phyloP scores from a whole-genome alignment of 2,797 vertebrate species.

The Calcarius lapponicus region DNA sequence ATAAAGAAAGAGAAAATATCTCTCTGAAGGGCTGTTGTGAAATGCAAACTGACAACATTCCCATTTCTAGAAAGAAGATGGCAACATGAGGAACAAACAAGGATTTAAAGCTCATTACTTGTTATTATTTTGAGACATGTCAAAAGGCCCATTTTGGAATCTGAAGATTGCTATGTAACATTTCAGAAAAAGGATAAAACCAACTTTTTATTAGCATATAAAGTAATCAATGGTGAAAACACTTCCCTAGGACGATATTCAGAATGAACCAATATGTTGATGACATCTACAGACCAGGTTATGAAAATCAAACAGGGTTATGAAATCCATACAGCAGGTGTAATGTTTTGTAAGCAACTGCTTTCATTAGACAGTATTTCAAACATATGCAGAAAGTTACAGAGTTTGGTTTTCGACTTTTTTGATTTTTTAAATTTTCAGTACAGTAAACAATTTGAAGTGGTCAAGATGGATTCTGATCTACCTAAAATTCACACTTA shows the following conservation, averaged over 20 bases:
- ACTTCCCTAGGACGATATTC: not conserved
- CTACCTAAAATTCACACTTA: conserved; percentile 63
- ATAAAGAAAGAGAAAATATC: not conserved
- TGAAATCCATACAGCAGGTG: conserved; percentile 8
- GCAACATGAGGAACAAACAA: not conserved
- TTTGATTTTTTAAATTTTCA: not conserved
- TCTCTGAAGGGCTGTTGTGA: not conserved
- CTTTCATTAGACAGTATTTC: conserved; percentile 12
- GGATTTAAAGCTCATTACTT: not conserved
- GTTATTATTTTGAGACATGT: not conserved
- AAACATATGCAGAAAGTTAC: not conserved
- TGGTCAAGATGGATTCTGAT: conserved; percentile 3
- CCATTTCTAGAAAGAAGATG: not conserved
- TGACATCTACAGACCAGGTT: not conserved
- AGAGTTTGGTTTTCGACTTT: not conserved
- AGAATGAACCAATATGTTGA: not conserved
- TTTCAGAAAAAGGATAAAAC: not conserved
- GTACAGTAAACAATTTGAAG: conserved; percentile 53
- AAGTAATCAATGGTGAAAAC: not conserved
- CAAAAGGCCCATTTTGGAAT: not conserved
- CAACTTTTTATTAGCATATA: not conserved
- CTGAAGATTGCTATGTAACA: not conserved
- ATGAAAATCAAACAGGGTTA: not conserved
- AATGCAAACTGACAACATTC: not conserved
- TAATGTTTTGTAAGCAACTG: conserved; percentile 3